Conservation (phyloP, 2,888 invertebrate genomes). For the Eulithis testata region DNA sequence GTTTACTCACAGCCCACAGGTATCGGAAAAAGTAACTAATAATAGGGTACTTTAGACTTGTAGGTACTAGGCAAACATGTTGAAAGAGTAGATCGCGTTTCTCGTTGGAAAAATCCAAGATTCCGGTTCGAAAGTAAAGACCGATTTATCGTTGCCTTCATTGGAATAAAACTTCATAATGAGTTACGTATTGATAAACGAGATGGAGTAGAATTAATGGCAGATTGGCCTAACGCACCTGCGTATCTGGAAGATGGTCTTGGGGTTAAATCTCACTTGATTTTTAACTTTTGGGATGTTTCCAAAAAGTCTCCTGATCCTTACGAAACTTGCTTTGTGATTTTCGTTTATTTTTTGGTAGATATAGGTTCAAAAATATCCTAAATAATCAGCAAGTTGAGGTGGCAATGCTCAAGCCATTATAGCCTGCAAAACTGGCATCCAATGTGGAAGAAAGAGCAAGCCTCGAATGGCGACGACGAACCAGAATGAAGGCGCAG, state of each 20-base stretch:
- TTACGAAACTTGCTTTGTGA: no score
- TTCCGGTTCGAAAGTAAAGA: constrained; percentile 38
- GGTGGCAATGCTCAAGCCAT: no score
- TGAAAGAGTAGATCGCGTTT: constrained; percentile 13
- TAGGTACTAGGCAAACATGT: constrained; percentile 16
- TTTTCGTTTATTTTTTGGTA: no score
- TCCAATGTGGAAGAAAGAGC: no score
- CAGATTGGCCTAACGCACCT: no score
- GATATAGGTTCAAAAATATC: no score
- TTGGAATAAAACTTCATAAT: constrained; percentile 10
- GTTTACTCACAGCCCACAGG: neutral
- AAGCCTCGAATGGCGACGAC: no score
- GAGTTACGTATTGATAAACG: constrained; percentile 20
- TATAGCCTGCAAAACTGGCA: no score
- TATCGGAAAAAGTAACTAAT: constrained; percentile 9
- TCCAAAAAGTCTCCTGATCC: no score
- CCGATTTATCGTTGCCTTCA: constrained; percentile 21
- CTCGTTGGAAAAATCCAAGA: constrained; percentile 14
- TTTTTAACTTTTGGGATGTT: no score
- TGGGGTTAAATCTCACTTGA: neutral
- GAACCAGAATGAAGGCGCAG: no score
- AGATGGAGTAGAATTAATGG: constrained; percentile 10
- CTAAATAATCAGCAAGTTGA: no score
- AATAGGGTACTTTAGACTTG: neutral
- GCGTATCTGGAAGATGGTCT: neutral